Evolutionary conservation across 2,113 vertebrate species (phyloP), one percentile per base, ranked within the genome.

Genomic region (Plecturocebus donacophilus): DNA sequence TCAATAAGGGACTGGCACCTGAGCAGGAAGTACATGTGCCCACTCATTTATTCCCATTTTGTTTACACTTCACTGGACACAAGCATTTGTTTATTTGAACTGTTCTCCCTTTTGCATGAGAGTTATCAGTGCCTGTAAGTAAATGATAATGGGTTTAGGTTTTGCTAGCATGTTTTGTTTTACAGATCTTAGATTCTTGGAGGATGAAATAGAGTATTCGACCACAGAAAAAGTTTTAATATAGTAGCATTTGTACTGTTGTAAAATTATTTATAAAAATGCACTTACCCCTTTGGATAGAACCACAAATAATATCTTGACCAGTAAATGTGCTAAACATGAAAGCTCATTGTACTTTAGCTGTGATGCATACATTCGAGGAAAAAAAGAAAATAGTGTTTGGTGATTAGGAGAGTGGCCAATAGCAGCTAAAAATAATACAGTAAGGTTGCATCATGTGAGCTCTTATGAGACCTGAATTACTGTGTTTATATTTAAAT

Each of bases 1-100:
- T 38, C 79, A 35, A 58, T 23, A 40, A 20, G 30, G 84, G 52
- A 19, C 42, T 2, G 21, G 81, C 0, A 52, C 38, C 87, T 2
- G 73, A 94, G 88, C 88, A 77, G 89, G 96, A 94, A 93, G 71
- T 70, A 40, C 8, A 25, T 21, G 47, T 64, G 77, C 52, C 87
- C 82, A 8, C 92, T 89, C 66, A 52, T 58, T 83, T 79, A 56
- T 80, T 92, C 35, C 8, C 35, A 66, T 86, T 85, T 52, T 91
- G 64, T 96, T 97, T 84, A 83, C 86, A 93, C 88, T 75, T 89
- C 94, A 91, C 3, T 71, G 96, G 75, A 66, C 75, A 68, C n/a
- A 85, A 97, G 87, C 90, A 17, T 92, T 81, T 97, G 90, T 95
- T 94, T 82, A 85, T 92, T 82, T 93, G 89, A 95, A 76, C 80